Evolutionary conservation across 2,797 vertebrate genomes (phyloP).

Genomic region (Ctenosaura bakeri): DNA sequence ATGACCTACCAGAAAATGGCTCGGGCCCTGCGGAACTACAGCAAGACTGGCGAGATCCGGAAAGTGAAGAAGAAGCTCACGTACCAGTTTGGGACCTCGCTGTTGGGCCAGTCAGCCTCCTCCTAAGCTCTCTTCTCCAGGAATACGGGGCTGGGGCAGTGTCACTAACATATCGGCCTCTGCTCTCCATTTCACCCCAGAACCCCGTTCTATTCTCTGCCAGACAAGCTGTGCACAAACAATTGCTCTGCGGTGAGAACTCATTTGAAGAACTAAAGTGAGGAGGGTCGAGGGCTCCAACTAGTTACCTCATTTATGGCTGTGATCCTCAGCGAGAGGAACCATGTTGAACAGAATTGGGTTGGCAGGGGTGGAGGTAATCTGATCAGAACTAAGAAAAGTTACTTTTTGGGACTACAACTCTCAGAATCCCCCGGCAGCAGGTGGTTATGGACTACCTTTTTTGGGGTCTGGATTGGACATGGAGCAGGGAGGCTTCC

Average conservation of each 20-base stretch:
- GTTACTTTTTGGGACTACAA: too few relatives aligned
- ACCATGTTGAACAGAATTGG: not conserved
- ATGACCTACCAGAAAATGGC: slow-evolving; percentile 85
- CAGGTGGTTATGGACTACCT: too few relatives aligned
- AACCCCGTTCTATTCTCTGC: not conserved
- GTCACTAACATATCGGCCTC: not conserved
- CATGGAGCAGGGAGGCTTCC: too few relatives aligned
- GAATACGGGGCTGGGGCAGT: not conserved
- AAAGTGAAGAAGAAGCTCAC: slow-evolving; percentile 83
- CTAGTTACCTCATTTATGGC: not conserved
- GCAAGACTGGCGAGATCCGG: slow-evolving; percentile 82
- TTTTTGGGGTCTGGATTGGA: too few relatives aligned
- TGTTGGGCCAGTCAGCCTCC: slow-evolving; percentile 57
- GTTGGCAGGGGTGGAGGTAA: not conserved
- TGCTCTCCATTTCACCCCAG: not conserved
- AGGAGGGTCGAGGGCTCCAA: not conserved
- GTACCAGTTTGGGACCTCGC: slow-evolving; percentile 79
- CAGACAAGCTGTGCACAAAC: not conserved
- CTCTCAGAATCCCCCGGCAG: too few relatives aligned
- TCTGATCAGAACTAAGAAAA: not conserved
- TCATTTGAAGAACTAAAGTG: not conserved
- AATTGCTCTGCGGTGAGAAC: not conserved
- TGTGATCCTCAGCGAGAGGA: not conserved
- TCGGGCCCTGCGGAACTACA: slow-evolving; percentile 80
- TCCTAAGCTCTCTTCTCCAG: not conserved